Base-by-base conservation (phyloP, 2,888 invertebrate genomes). In the Phyllotreta cruciferae region DNA sequence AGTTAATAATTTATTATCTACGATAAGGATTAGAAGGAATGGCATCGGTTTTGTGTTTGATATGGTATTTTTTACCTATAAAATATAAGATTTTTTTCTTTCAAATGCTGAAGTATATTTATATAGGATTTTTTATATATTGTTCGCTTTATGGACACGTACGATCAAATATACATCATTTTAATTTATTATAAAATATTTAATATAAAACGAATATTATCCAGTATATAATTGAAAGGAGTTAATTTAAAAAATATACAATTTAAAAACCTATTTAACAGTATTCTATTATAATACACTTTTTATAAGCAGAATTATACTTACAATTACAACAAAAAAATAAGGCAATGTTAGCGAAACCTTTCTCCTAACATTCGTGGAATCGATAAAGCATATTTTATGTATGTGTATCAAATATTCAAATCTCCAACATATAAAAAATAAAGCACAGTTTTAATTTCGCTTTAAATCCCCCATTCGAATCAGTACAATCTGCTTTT, bases 201-300 rank as follows among this genome's bases (percentile, higher is more conserved):
- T 24, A 24, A 24, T 24, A 24, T 24, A 24, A 24, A 24, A 24
- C 24, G 4, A 24, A 24, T 4, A 24, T 24, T 24, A 24, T 24
- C 4, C 24, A 24, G 24, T 24, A 24, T 24, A 24, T 4, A 24
- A 24, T 24, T 1, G 24, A 24, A 24, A 24, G 24, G 24, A 24
- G 24, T 24, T 24, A 44, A n/a, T 44, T 44, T 44, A 44, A 44
- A 52, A 50, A 52, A 45, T 42, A 50, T 14, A 9, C n/a, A 53
- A 42, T 53, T 24, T 60, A 60, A n/a, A 10, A 53, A 55, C 39
- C 41, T 47, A 44, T 50, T 53, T 49, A 61, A 54, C 45, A 45
- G 44, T 44, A 44, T 38, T 54, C 42, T 41, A 52, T 53, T 60
- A 10, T 61, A 61, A 24, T 61, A 61, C 55, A 49, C 34, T 35